These are phyloP conservation scores for Drosophila nigricruria DNA, from an alignment of 2,888 invertebrate species.

Conservation along the genomic window DNA sequence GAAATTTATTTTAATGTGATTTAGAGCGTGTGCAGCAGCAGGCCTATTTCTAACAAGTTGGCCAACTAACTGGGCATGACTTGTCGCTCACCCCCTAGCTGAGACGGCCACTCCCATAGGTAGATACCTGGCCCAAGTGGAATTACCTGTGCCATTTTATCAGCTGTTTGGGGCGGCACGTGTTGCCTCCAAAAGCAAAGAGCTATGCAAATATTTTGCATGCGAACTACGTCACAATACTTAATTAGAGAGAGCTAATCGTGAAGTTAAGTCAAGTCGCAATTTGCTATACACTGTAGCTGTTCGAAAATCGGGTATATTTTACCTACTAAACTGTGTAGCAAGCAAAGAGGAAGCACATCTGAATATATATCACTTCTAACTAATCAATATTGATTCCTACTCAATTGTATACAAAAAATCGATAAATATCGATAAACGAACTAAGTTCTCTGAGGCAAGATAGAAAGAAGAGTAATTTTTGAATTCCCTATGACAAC, in stretches of 20 bases:
- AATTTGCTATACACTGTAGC: neutral
- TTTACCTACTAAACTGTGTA: no score
- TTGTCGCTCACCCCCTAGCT: neutral
- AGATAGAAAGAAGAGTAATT: neutral
- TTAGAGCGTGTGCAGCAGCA: constrained; percentile 7
- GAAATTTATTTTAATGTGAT: constrained; percentile 5
- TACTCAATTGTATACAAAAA: neutral
- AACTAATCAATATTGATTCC: neutral
- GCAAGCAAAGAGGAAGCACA: neutral
- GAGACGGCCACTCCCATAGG: neutral
- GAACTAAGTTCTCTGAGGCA: neutral
- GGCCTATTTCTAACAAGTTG: constrained; percentile 25
- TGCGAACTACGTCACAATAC: constrained; percentile 27
- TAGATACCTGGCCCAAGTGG: neutral
- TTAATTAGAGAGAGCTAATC: constrained; percentile 36
- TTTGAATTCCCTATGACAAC: neutral
- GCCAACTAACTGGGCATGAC: constrained; percentile 18
- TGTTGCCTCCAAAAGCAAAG: constrained; percentile 7
- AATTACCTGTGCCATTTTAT: constrained; percentile 26
- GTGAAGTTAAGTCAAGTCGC: constrained; percentile 3
- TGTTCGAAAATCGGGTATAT: neutral
- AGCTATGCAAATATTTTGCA: constrained; percentile 42
- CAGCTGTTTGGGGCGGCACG: constrained; percentile 20
- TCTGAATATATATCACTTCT: neutral
- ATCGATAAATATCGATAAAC: neutral